Conservation (phyloP, 2,113 vertebrate genomes). For the Rhinolophus sinicus region DNA sequence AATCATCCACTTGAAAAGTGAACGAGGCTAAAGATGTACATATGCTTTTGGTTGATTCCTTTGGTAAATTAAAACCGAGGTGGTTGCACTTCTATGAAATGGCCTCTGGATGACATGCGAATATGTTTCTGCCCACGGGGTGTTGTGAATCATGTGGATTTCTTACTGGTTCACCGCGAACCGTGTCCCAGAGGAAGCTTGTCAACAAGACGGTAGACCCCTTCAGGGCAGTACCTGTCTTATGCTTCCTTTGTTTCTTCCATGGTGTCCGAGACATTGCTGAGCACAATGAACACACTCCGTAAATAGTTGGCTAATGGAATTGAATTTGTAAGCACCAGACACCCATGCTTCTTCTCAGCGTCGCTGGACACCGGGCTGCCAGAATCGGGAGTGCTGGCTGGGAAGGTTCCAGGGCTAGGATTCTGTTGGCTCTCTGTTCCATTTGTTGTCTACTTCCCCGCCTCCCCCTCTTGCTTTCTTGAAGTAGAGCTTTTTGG, state of each 20-base stretch:
- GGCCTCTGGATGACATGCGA: neutral
- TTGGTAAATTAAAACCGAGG: conserved; percentile 17
- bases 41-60: neutral
- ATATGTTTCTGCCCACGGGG: neutral
- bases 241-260: neutral
- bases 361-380: neutral
- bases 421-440: neutral
- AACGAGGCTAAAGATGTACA: neutral
- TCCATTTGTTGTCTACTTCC: neutral
- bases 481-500: neutral
- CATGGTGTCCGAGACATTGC: neutral
- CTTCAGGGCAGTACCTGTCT: neutral
- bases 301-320: neutral
- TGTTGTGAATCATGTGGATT: conserved; percentile 11
- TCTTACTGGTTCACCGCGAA: neutral
- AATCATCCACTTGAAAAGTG: neutral
- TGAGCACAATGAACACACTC: neutral
- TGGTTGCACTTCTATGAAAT: conserved; percentile 1
- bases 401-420: neutral
- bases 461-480: neutral
- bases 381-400: neutral
- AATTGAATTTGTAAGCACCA: neutral
- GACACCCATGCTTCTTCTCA: no score
- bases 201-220: neutral
- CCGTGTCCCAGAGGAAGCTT: neutral